These are phyloP conservation scores for Copidosoma aretas DNA, from an alignment of 2,888 invertebrate species.

Conservation along the genomic window DNA sequence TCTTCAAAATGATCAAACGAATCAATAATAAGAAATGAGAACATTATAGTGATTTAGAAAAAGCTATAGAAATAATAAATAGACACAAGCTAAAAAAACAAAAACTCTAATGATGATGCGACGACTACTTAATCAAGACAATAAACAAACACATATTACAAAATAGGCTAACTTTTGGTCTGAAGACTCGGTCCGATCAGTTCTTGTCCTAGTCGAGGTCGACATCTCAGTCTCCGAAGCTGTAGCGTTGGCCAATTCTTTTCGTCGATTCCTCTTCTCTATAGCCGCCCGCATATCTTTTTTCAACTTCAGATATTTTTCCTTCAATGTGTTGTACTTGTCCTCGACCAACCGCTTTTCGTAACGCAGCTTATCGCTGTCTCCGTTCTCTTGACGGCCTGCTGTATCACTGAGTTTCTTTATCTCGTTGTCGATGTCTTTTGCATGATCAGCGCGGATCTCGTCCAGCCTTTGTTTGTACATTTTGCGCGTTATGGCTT, in stretches of 20 bases:
- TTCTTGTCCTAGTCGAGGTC: slow-evolving; percentile 70
- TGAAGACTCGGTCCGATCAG: slow-evolving; percentile 64
- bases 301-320: slow-evolving; percentile 81
- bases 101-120: background rate
- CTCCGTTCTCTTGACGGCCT: slow-evolving; percentile 56
- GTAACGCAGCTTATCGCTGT: slow-evolving; percentile 72
- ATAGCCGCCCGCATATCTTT: slow-evolving; percentile 80
- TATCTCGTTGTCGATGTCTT: slow-evolving; percentile 66
- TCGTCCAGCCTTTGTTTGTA: slow-evolving; percentile 73
- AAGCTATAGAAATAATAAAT: background rate
- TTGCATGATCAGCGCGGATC: slow-evolving; percentile 68
- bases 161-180: slow-evolving; percentile 59
- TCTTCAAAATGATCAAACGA: no score
- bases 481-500: slow-evolving; percentile 72
- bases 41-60: no score
- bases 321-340: slow-evolving; percentile 81
- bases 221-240: slow-evolving; percentile 83
- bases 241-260: slow-evolving; percentile 64
- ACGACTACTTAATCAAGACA: background rate
- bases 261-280: slow-evolving; percentile 74
- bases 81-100: background rate
- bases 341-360: slow-evolving; percentile 77
- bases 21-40: no score
- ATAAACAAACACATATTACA: background rate
- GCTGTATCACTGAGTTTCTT: slow-evolving; percentile 55